Percentiles rank a stretch among this genome's conserved stretches.
Conservation (phyloP, 2,888 invertebrate species). For the Hydroisotoma schaefferi region DNA sequence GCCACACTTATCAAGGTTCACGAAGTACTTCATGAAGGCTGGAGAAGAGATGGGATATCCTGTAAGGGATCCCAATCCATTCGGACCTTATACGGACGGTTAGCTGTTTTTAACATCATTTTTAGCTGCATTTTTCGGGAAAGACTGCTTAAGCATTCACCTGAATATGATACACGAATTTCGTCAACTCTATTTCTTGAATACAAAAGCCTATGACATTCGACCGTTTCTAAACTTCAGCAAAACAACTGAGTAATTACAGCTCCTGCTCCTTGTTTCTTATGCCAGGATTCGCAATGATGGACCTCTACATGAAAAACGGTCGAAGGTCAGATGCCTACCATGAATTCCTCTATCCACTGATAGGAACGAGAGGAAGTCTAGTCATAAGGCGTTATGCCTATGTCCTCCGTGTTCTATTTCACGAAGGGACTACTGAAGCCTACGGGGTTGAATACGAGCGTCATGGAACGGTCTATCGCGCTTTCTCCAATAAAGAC, state of each 20-base stretch:
- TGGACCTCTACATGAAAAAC: constrained; percentile 38
- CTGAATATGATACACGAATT: neutral
- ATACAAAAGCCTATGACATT: too few species aligned
- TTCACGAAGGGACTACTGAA: constrained; percentile 15
- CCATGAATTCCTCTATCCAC: constrained; percentile 27
- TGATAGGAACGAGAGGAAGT: constrained; percentile 20
- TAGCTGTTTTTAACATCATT: constrained; percentile 2
- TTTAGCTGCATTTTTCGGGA: neutral
- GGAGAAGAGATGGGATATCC: constrained; percentile 38
- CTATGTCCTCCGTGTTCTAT: constrained; percentile 22
- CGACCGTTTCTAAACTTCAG: too few species aligned
- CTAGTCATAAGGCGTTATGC: constrained; percentile 30
- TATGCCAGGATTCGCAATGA: constrained; percentile 38
- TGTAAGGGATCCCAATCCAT: constrained; percentile 35
- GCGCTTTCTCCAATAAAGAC: constrained; percentile 27
- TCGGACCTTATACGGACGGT: constrained; percentile 37
- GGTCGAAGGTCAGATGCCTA: constrained; percentile 37
- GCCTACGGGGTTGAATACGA: constrained; percentile 34
- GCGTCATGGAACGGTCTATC: constrained; percentile 26
- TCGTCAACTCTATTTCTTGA: too few species aligned
- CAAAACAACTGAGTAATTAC: too few species aligned
- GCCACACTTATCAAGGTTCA: constrained; percentile 24
- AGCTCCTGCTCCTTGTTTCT: too few species aligned
- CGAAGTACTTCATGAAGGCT: constrained; percentile 31
- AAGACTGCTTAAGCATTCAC: neutral